Percentiles rank a stretch among this genome's conserved stretches.
phyloP scores from a whole-genome alignment of 2,888 invertebrate species.

The Scaeva pyrastri region DNA sequence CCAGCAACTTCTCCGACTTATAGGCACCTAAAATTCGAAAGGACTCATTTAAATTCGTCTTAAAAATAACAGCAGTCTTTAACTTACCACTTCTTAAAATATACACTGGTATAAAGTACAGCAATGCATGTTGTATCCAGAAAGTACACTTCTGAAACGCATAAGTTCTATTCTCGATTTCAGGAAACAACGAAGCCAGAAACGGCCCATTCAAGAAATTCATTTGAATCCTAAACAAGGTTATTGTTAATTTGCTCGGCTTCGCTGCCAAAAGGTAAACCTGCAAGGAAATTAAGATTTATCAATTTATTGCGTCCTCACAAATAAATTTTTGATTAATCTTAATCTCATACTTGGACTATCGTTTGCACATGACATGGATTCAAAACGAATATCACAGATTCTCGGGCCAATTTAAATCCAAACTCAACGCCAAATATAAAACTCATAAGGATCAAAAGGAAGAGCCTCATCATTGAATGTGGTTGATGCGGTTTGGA shows the following conservation, averaged over 20 bases:
- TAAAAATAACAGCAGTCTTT: neutral
- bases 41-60: slow-evolving; percentile 1
- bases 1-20: slow-evolving; percentile 90
- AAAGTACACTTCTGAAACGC: slow-evolving; percentile 96
- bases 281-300: slow-evolving; percentile 85
- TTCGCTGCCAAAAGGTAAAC: slow-evolving; percentile 95
- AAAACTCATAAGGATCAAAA: slow-evolving; percentile 92
- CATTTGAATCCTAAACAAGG: slow-evolving; percentile 95
- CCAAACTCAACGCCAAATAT: slow-evolving; percentile 98
- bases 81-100: slow-evolving; percentile 92
- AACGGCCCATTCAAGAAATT: slow-evolving; percentile 97
- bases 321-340: neutral
- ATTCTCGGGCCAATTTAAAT: slow-evolving; percentile 96
- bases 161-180: slow-evolving; percentile 95
- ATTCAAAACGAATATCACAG: slow-evolving; percentile 97
- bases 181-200: slow-evolving; percentile 96
- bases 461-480: slow-evolving; percentile 87
- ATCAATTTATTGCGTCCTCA: neutral
- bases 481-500: slow-evolving; percentile 82
- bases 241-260: slow-evolving; percentile 92
- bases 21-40: slow-evolving; percentile 88
- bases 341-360: slow-evolving; percentile 88
- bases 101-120: slow-evolving; percentile 97
- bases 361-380: slow-evolving; percentile 98
- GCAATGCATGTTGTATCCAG: slow-evolving; percentile 97